phyloP scores from a whole-genome alignment of 2,113 vertebrate genomes.

The Dendropsophus ebraccatus region DNA sequence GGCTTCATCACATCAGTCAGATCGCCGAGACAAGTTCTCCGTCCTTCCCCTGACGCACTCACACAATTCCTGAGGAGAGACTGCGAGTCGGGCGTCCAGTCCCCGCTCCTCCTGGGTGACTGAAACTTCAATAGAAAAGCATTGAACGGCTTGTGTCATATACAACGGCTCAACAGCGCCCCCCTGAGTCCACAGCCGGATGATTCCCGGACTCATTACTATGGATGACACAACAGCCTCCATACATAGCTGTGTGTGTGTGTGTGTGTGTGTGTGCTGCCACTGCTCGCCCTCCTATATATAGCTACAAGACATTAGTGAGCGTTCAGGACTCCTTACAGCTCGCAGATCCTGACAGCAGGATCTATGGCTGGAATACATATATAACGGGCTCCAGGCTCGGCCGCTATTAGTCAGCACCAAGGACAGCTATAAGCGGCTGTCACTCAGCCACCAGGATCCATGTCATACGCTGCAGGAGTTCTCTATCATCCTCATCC shows the following conservation, averaged over 20 bases:
- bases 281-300: neutral
- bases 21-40: neutral
- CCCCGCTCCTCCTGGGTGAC: slow-evolving; percentile 40
- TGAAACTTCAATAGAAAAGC: slow-evolving; percentile 51
- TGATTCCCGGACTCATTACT: slow-evolving; percentile 8
- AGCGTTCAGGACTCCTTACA: neutral
- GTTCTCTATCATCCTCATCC: too few species aligned
- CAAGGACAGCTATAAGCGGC: slow-evolving; percentile 2
- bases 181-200: slow-evolving; percentile 36
- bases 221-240: slow-evolving; percentile 25
- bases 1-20: slow-evolving; percentile 19
- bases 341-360: neutral
- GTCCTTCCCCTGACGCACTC: slow-evolving; percentile 14
- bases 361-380: neutral
- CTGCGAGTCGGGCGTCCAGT: slow-evolving; percentile 36
- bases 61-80: slow-evolving; percentile 41
- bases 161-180: slow-evolving; percentile 54
- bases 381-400: neutral
- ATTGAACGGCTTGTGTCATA: slow-evolving; percentile 5
- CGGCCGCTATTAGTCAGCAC: slow-evolving; percentile 1
- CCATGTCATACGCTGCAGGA: too few species aligned
- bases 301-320: neutral
- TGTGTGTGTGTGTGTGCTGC: neutral
- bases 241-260: neutral
- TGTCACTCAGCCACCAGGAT: too few species aligned